These are phyloP conservation scores for Creontiades dilutus DNA, from an alignment of 2,888 invertebrate species.

Conservation along the genomic window DNA sequence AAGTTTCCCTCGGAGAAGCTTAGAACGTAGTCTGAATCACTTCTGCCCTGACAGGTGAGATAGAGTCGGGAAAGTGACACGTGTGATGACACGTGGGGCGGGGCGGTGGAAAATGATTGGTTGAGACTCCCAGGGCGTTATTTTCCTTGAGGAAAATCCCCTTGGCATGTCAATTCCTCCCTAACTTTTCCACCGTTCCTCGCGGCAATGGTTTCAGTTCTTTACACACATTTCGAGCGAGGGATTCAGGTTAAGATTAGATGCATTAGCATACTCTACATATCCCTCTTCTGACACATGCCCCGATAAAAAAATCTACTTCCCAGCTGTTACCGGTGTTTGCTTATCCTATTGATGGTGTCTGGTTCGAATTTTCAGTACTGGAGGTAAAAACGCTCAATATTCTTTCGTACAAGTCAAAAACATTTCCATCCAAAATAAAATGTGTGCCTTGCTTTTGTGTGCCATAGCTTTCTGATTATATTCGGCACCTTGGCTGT, in stretches of 20 bases:
- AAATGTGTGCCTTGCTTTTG: no score
- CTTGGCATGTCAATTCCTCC: neutral
- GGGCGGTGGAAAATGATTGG: neutral
- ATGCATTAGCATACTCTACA: neutral
- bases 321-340: no score
- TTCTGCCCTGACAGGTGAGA: neutral
- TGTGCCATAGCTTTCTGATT: no score
- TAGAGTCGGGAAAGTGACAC: conserved; percentile 21
- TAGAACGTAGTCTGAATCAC: conserved; percentile 24
- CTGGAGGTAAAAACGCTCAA: no score
- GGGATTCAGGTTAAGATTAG: neutral
- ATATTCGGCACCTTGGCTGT: no score
- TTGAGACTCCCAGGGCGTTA: neutral
- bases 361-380: no score
- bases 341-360: no score
- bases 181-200: neutral
- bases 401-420: no score
- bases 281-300: no score
- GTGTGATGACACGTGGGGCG: conserved; percentile 16
- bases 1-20: neutral
- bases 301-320: no score
- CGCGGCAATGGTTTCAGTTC: neutral
- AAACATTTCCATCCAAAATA: no score
- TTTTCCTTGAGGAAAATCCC: neutral
- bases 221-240: neutral